Percentiles rank a stretch among this genome's conserved stretches.
phyloP scores from a whole-genome alignment of 2,888 invertebrate genomes.

The Philopedon plagiatum region DNA sequence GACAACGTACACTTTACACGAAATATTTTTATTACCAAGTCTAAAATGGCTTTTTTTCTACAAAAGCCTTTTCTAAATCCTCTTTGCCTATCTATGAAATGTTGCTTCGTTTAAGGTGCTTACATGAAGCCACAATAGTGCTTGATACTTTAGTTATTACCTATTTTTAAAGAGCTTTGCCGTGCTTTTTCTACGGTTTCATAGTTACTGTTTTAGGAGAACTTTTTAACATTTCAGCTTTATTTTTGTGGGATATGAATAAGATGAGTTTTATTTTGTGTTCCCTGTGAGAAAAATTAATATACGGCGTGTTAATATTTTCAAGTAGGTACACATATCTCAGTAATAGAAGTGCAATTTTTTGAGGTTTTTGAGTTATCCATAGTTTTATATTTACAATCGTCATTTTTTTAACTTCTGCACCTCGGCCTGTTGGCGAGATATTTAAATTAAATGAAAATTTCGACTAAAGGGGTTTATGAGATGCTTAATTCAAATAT shows the following conservation, averaged over 20 bases:
- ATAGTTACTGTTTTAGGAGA: constrained; percentile 10
- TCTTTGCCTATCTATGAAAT: constrained; percentile 1
- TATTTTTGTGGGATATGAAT: not conserved
- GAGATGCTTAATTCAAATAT: no score
- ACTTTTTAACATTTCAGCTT: not conserved
- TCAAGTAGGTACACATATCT: no score
- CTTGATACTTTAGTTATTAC: constrained; percentile 42
- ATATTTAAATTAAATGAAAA: no score
- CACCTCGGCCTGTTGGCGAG: no score
- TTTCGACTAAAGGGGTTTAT: no score
- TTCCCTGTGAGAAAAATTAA: no score
- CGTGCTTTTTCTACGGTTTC: constrained; percentile 46
- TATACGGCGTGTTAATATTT: no score
- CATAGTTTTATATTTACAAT: no score
- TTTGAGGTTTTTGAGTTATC: no score
- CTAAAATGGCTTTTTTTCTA: not conserved
- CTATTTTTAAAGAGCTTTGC: constrained; percentile 46
- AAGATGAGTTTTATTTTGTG: no score
- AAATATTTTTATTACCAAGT: not conserved
- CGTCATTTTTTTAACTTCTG: no score
- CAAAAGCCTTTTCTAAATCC: constrained; percentile 10
- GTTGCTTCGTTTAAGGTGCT: constrained; percentile 36
- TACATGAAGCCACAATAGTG: constrained; percentile 40
- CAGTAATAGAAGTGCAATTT: no score
- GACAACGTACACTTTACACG: not conserved